Evolutionary conservation across 1,140 invertebrate species (phyloP).

Genomic region (Temnothorax curvispinosus): DNA sequence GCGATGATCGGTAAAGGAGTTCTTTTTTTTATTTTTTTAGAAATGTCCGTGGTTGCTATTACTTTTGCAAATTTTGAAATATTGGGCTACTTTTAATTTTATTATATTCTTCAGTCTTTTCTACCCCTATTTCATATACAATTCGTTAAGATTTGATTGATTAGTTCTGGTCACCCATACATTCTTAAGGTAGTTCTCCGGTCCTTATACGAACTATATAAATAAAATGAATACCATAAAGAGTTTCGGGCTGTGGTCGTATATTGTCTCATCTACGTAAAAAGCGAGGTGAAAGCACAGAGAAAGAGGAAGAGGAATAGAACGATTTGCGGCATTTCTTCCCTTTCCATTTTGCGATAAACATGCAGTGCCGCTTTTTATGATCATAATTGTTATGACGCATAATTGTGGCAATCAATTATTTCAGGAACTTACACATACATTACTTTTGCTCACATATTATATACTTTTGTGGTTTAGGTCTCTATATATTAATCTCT

Average conservation of each 20-base stretch:
- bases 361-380: not conserved
- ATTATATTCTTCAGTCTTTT: too few relatives aligned
- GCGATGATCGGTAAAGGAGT: too few relatives aligned
- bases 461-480: not conserved
- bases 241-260: not conserved
- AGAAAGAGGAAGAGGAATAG: not conserved
- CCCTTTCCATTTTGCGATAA: not conserved
- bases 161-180: too few relatives aligned
- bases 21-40: too few relatives aligned
- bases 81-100: too few relatives aligned
- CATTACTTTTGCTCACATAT: not conserved
- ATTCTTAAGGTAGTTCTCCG: too few relatives aligned
- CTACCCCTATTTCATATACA: too few relatives aligned
- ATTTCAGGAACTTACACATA: not conserved
- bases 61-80: too few relatives aligned
- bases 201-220: not conserved
- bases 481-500: not conserved
- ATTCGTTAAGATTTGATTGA: too few relatives aligned
- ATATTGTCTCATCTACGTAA: not conserved
- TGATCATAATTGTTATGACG: not conserved
- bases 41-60: too few relatives aligned
- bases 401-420: slow-evolving; percentile 22
- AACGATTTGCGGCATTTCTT: not conserved
- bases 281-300: not conserved
- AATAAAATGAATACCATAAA: not conserved